phyloP scores from a whole-genome alignment of 2,113 vertebrate genomes.

The Rhynchopsitta pachyrhyncha region DNA sequence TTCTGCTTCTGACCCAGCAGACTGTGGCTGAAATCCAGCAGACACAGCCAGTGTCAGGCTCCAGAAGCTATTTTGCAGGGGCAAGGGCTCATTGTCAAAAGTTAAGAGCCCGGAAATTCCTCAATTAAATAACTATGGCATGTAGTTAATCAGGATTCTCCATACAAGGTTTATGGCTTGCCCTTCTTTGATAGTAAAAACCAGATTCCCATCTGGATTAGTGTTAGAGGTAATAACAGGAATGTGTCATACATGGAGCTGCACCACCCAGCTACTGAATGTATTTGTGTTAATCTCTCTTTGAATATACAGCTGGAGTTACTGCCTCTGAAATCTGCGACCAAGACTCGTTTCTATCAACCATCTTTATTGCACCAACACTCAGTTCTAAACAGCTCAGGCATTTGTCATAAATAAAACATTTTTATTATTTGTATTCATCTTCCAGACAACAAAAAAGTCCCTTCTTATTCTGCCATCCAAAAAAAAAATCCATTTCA shows the following conservation, averaged over 20 bases:
- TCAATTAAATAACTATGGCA: background rate
- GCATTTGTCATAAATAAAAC: slow-evolving; percentile 71
- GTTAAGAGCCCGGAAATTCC: background rate
- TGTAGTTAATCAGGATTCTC: background rate
- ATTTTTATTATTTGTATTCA: slow-evolving; percentile 69
- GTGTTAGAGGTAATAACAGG: background rate
- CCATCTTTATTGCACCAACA: slow-evolving; percentile 8
- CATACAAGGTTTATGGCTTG: background rate
- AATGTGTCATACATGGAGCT: accelerated
- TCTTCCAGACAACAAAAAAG: slow-evolving; percentile 35
- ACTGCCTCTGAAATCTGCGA: background rate
- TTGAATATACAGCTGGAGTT: background rate
- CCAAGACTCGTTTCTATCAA: background rate
- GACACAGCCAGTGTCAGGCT: background rate
- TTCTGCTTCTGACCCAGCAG: background rate
- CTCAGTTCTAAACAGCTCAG: slow-evolving; percentile 51
- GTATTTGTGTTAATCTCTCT: background rate
- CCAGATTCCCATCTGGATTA: background rate
- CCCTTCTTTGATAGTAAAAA: background rate
- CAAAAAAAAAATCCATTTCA: slow-evolving; percentile 25
- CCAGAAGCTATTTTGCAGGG: background rate
- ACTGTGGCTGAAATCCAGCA: background rate
- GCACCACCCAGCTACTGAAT: background rate
- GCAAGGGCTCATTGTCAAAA: accelerated
- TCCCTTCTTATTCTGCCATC: slow-evolving; percentile 18